Percentiles rank a stretch among this genome's conserved stretches.
Evolutionary conservation across 1,140 invertebrate species (phyloP).

Genomic region (Brachionus paranguensis): DNA sequence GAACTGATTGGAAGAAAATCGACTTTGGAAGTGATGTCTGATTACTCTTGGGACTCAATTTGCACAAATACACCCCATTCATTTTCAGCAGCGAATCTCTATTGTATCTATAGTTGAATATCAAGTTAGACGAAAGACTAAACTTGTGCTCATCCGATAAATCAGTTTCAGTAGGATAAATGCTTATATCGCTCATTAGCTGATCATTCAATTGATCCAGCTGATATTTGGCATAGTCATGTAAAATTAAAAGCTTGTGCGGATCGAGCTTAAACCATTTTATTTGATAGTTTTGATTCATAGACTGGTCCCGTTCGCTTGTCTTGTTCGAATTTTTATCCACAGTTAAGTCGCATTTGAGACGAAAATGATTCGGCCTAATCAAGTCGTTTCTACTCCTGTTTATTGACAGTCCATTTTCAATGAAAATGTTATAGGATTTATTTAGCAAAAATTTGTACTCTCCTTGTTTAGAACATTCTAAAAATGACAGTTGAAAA

Average conservation of each 20-base stretch:
- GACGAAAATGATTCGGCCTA: not conserved
- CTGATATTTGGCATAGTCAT: not conserved
- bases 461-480: not conserved
- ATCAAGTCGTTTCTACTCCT: not conserved
- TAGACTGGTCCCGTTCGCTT: not conserved
- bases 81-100: not conserved
- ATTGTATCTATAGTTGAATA: not conserved
- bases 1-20: not conserved
- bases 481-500: not conserved
- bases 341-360: not conserved
- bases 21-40: not conserved
- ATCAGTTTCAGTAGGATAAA: not conserved
- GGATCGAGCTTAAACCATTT: slow-evolving; percentile 28
- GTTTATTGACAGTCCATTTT: not conserved
- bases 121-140: not conserved
- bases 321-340: not conserved
- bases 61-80: slow-evolving; percentile 22
- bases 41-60: not conserved
- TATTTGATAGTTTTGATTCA: not conserved
- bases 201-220: not conserved
- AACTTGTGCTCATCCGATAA: not conserved
- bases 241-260: not conserved
- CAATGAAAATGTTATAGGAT: not conserved
- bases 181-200: not conserved
- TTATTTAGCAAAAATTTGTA: slow-evolving; percentile 24